Evolutionary conservation across 2,888 invertebrate species (phyloP).

Genomic region (Eubasilissa splendida): DNA sequence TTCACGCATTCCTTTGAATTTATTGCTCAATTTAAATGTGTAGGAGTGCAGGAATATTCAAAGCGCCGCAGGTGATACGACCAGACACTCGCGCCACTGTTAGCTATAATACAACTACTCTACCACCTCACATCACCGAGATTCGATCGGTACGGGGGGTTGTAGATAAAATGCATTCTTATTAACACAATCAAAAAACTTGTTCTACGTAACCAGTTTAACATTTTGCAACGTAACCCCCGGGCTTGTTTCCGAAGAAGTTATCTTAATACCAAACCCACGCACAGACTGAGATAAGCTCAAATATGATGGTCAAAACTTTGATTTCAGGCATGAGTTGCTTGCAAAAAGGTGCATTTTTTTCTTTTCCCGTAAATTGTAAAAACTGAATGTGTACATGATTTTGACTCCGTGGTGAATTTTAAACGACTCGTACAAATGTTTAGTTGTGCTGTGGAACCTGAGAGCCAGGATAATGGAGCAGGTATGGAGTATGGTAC

Average conservation of each 20-base stretch:
- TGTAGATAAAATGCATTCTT: not conserved
- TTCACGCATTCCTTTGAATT: constrained; percentile 11
- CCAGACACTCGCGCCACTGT: constrained; percentile 5
- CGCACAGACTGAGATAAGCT: not conserved
- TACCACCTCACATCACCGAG: not conserved
- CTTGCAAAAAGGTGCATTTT: not conserved
- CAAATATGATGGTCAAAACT: not conserved
- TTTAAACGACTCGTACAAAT: too few species aligned
- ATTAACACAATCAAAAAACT: not conserved
- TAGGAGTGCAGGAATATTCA: not conserved
- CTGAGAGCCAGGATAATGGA: constrained; percentile 27
- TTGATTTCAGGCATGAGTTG: not conserved
- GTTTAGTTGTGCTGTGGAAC: not conserved
- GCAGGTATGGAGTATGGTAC: constrained; percentile 26
- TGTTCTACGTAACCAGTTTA: not conserved
- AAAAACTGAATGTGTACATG: too few species aligned
- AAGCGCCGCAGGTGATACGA: constrained; percentile 21
- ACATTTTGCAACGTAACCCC: not conserved
- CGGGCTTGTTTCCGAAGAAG: too few species aligned
- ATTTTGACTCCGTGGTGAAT: too few species aligned
- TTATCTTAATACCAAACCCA: not conserved
- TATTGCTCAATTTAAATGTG: not conserved
- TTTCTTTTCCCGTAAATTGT: too few species aligned
- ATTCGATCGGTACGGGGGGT: not conserved
- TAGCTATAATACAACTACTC: not conserved